These are phyloP conservation scores for Chrosomus eos DNA, from an alignment of 2,797 vertebrate genomes.

Conservation along the genomic window DNA sequence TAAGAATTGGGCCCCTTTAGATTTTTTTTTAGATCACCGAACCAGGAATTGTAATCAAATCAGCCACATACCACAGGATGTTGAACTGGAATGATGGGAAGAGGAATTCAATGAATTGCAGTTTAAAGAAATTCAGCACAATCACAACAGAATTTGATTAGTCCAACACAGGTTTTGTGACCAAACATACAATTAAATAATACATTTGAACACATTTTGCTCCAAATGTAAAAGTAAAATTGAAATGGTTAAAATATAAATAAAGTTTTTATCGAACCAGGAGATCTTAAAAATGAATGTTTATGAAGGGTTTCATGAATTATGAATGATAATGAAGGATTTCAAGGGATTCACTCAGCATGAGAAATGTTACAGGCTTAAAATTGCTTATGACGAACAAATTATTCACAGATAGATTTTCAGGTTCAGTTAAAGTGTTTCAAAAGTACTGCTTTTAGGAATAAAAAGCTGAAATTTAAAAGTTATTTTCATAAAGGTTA, in stretches of 20 bases:
- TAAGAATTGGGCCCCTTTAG: neutral
- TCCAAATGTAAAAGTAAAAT: neutral
- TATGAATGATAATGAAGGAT: neutral
- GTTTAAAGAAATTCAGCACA: neutral
- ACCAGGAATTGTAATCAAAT: neutral
- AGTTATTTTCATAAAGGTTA: slow-evolving; percentile 32
- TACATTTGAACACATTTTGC: neutral
- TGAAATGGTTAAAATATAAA: neutral
- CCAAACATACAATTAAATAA: neutral
- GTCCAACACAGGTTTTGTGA: neutral
- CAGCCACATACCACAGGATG: neutral
- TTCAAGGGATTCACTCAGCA: neutral
- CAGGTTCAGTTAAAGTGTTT: slow-evolving; percentile 8
- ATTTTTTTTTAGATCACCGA: neutral
- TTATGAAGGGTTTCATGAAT: slow-evolving; percentile 18
- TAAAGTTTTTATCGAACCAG: neutral
- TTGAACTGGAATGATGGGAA: neutral
- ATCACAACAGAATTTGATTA: neutral
- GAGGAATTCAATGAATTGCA: neutral
- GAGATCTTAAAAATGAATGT: slow-evolving; percentile 4
- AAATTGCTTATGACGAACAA: slow-evolving; percentile 28
- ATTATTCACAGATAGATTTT: slow-evolving; percentile 16
- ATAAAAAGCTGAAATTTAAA: slow-evolving; percentile 5
- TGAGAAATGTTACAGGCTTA: neutral
- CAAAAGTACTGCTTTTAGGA: slow-evolving; percentile 4